These are phyloP conservation scores for Nixonia krombeini DNA, from an alignment of 1,140 invertebrate genomes.

Conservation along the genomic window DNA sequence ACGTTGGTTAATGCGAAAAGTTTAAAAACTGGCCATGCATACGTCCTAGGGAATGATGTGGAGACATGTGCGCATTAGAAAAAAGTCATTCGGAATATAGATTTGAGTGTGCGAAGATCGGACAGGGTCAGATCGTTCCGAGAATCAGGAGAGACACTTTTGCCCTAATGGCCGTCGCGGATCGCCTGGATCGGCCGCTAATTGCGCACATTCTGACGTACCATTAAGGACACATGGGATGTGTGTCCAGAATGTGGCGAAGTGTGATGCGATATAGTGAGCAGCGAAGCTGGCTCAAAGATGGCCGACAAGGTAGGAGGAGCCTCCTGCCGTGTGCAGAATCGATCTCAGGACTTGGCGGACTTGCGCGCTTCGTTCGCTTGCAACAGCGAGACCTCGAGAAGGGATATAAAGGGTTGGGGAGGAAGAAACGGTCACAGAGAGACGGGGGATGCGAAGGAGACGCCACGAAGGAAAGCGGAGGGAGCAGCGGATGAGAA, in stretches of 20 bases:
- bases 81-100: too few relatives aligned
- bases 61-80: too few relatives aligned
- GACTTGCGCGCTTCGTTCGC: slow-evolving; percentile 61
- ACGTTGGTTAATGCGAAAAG: too few relatives aligned
- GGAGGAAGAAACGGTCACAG: slow-evolving; percentile 22
- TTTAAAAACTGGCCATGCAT: too few relatives aligned
- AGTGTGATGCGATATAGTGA: slow-evolving; percentile 70
- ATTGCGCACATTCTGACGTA: slow-evolving; percentile 7
- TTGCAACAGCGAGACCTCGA: slow-evolving; percentile 20
- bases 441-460: slow-evolving; percentile 16
- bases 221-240: slow-evolving; percentile 35
- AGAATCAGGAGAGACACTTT: neutral
- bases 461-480: slow-evolving; percentile 18
- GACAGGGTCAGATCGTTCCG: too few relatives aligned
- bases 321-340: slow-evolving; percentile 66
- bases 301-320: slow-evolving; percentile 71
- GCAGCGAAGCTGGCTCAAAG: slow-evolving; percentile 64
- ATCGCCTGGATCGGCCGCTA: neutral
- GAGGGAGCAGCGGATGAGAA: slow-evolving; percentile 8
- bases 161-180: neutral
- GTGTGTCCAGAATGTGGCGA: slow-evolving; percentile 61
- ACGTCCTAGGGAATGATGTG: too few relatives aligned
- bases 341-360: slow-evolving; percentile 69
- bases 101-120: too few relatives aligned
- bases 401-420: slow-evolving; percentile 45